A percentile compares a stretch with the other conserved stretches of the same genome.
phyloP scores from a whole-genome alignment of 2,888 invertebrate species.

The Glyphotaelius pellucidus region DNA sequence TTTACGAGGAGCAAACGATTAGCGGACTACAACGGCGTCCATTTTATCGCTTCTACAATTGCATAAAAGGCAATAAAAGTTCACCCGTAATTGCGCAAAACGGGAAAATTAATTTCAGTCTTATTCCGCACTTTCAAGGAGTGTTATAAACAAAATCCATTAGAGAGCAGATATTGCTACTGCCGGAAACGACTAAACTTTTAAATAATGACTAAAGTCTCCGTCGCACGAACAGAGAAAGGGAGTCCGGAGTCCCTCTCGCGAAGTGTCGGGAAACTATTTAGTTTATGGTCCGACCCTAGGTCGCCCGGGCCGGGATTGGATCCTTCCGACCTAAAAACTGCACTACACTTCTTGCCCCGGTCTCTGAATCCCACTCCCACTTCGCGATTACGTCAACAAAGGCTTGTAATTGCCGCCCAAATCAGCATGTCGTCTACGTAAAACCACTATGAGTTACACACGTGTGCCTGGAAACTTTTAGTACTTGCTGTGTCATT shows the following conservation, averaged over 20 bases:
- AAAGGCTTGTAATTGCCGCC: neutral
- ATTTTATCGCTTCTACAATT: conserved; percentile 9
- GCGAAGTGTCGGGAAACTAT: conserved; percentile 14
- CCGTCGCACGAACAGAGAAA: conserved; percentile 16
- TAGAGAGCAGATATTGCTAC: conserved; percentile 42
- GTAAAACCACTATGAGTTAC: no score
- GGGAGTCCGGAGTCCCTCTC: conserved; percentile 10
- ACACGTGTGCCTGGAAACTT: neutral
- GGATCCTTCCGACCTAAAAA: conserved; percentile 11
- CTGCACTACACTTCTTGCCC: conserved; percentile 16
- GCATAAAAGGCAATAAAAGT: conserved; percentile 44
- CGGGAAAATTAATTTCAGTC: conserved; percentile 40
- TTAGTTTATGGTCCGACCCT: conserved; percentile 29
- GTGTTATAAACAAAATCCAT: conserved; percentile 32
- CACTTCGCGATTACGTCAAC: neutral
- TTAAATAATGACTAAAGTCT: conserved; percentile 37
- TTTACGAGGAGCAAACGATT: neutral
- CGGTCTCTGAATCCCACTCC: neutral
- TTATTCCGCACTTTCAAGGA: conserved; percentile 21
- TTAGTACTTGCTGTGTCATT: neutral
- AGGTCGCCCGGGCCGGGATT: neutral
- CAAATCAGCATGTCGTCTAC: neutral
- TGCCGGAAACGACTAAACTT: conserved; percentile 38
- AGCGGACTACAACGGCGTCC: neutral
- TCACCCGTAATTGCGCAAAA: conserved; percentile 25